Evolutionary conservation across 1,140 invertebrate species (phyloP), one percentile per base, ranked within the genome.

Genomic region (Drosophila orena): DNA sequence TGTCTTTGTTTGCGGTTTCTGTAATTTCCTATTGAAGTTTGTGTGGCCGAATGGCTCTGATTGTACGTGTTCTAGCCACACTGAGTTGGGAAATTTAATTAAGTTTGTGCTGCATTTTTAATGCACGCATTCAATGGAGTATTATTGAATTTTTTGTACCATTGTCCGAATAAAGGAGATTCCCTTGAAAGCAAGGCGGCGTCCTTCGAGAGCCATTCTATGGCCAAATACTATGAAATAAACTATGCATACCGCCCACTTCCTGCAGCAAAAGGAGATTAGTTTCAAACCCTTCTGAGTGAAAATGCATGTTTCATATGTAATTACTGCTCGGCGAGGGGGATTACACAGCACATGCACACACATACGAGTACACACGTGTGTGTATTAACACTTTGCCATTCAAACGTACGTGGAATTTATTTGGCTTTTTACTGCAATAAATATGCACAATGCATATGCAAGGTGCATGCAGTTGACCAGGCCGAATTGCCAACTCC

Each of bases 211-310:
- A 69, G 35, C 64, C 34, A 70, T 47, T 24, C 37, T n/a, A n/a
- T n/a, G n/a, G 10, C 64, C 27, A 20, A 47, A 47, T 56, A 34
- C 50, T 27, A 44, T 40, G 55, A 47, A 69, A 69, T 69, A 10
- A n/a, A 40, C 15, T 46, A 24, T 72, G 46, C 40, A 43, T 17
- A 40, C 14, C n/a, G 12, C 24, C 15, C 47, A 46, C 35, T 24
- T 12, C 22, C 34, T 59, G 15, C 20, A 22, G 15, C 20, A 22
- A 24, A 15, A 15, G 34, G 15, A 64, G 42, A 56, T 34, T 46
- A 57, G 40, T 75, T 53, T 69, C 69, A 58, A 70, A 62, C 46
- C 37, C 69, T 54, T 56, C 59, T 71, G 81, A 85, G 68, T 78
- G 74, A 71, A 66, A 56, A 78, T 69, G 44, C 74, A 68, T 85